These are phyloP conservation scores for Dasysyrphus tricinctus DNA, from an alignment of 2,888 invertebrate species.

Conservation along the genomic window DNA sequence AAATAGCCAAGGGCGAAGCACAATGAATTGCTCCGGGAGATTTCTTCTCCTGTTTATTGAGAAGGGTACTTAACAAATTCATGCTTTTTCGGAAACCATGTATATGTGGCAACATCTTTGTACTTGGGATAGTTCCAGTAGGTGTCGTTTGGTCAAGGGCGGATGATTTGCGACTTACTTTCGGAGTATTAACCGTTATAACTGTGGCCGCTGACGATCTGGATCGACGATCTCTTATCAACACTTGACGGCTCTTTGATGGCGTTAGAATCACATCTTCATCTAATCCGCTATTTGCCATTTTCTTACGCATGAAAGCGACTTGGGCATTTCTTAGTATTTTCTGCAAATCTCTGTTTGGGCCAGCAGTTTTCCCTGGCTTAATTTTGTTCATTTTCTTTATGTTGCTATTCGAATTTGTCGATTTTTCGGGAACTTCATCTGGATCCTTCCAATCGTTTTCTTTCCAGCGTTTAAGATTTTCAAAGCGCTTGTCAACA, in stretches of 20 bases:
- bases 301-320: constrained; percentile 77
- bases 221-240: constrained; percentile 72
- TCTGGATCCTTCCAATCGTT: constrained; percentile 82
- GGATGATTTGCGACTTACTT: constrained; percentile 17
- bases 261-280: constrained; percentile 67
- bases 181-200: constrained; percentile 69
- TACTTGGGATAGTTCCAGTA: constrained; percentile 18
- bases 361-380: constrained; percentile 64
- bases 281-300: constrained; percentile 19
- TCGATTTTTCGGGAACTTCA: constrained; percentile 51
- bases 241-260: constrained; percentile 65
- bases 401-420: constrained; percentile 55
- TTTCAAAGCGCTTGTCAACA: constrained; percentile 80
- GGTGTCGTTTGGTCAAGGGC: neutral
- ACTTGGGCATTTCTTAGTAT: constrained; percentile 78
- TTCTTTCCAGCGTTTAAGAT: constrained; percentile 79
- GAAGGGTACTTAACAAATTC: constrained; percentile 49
- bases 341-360: constrained; percentile 77
- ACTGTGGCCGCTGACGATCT: constrained; percentile 76
- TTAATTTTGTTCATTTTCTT: constrained; percentile 75
- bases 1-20: neutral
- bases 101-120: constrained; percentile 19
- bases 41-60: constrained; percentile 26
- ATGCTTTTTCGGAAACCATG: constrained; percentile 48
- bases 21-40: constrained; percentile 3